phyloP scores from a whole-genome alignment of 2,113 vertebrate genomes.

The Tauraco erythrolophus region DNA sequence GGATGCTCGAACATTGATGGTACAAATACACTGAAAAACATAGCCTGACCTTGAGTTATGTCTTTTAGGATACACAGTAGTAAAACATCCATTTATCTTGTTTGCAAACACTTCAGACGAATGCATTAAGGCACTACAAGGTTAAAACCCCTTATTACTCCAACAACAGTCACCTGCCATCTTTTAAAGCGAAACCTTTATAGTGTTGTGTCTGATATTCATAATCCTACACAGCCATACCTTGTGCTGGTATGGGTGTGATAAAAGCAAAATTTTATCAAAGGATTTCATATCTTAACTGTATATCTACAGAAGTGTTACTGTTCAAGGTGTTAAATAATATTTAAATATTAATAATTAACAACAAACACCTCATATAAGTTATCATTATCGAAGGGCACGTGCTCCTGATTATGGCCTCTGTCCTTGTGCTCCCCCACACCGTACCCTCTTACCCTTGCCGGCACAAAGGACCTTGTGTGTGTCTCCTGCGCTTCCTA shows the following conservation, averaged over 20 bases:
- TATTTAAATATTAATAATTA: conserved; percentile 44
- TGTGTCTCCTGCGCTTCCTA: neutral
- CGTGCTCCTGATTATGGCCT: neutral
- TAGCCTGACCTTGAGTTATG: neutral
- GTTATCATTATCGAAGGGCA: neutral
- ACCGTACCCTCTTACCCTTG: neutral
- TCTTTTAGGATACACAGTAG: neutral
- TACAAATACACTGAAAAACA: neutral
- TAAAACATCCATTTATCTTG: neutral
- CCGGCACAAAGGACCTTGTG: neutral
- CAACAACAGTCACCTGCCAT: neutral
- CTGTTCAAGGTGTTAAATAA: neutral
- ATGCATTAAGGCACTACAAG: neutral
- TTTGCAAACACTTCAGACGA: neutral
- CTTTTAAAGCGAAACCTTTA: neutral
- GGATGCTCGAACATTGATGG: rapidly evolving
- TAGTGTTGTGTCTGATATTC: neutral
- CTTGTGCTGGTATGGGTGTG: neutral
- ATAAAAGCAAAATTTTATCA: conserved; percentile 11
- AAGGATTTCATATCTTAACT: neutral
- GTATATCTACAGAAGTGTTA: neutral
- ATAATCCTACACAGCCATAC: neutral
- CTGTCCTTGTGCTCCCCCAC: neutral
- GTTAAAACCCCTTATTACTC: neutral
- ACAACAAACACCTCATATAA: neutral